phyloP scores from a whole-genome alignment of 2,888 invertebrate genomes.

The Imbricaverruca yamaguchii region DNA sequence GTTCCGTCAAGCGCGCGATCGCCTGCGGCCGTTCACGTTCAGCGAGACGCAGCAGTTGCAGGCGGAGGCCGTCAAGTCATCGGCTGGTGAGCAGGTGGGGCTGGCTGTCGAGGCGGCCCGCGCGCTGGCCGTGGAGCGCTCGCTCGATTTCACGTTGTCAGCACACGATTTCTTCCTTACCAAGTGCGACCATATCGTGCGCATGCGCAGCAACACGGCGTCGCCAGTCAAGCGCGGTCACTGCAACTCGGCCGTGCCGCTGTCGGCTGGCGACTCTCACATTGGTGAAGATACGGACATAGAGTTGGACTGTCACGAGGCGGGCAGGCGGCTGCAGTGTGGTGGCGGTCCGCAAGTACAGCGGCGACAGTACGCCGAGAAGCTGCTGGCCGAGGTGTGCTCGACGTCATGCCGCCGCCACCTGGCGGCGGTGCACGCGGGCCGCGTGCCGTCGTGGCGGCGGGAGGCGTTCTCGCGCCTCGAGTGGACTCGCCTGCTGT shows the following conservation, averaged over 20 bases:
- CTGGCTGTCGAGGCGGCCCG: slow-evolving; percentile 32
- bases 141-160: slow-evolving; percentile 35
- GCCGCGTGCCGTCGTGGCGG: slow-evolving; percentile 39
- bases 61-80: slow-evolving; percentile 39
- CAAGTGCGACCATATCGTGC: slow-evolving; percentile 38
- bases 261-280: slow-evolving; percentile 34
- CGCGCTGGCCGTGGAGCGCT: slow-evolving; percentile 39
- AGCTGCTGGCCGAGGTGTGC: slow-evolving; percentile 38
- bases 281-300: not conserved
- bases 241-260: slow-evolving; percentile 39
- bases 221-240: slow-evolving; percentile 40
- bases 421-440: slow-evolving; percentile 36
- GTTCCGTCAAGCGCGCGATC: slow-evolving; percentile 37
- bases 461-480: slow-evolving; percentile 41
- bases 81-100: slow-evolving; percentile 38
- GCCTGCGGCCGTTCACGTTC: slow-evolving; percentile 37
- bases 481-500: slow-evolving; percentile 39
- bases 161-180: slow-evolving; percentile 31
- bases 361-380: slow-evolving; percentile 40
- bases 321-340: slow-evolving; percentile 37
- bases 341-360: slow-evolving; percentile 42
- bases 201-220: slow-evolving; percentile 38
- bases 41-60: slow-evolving; percentile 36
- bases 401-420: slow-evolving; percentile 41
- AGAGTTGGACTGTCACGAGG: slow-evolving; percentile 33